These are phyloP conservation scores for Psophia crepitans DNA, from an alignment of 2,113 vertebrate genomes.

Conservation along the genomic window DNA sequence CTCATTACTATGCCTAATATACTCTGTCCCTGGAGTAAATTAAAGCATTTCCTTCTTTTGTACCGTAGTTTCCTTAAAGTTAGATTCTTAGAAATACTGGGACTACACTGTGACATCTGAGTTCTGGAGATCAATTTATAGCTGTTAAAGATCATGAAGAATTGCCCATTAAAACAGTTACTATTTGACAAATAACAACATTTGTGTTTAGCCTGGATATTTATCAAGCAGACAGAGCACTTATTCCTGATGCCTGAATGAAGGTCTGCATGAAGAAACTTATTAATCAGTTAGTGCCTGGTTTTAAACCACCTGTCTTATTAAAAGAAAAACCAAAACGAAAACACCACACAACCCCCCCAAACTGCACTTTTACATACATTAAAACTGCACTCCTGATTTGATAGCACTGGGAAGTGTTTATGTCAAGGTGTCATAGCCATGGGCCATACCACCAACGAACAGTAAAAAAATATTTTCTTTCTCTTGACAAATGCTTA, in stretches of 20 bases:
- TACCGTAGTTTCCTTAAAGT: slow-evolving; percentile 35
- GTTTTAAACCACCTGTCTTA: slow-evolving; percentile 70
- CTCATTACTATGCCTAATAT: slow-evolving; percentile 54
- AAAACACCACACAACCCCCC: background rate
- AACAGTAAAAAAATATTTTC: background rate
- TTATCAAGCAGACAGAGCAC: slow-evolving; percentile 73
- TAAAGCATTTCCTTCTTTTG: slow-evolving; percentile 35
- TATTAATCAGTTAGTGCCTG: slow-evolving; percentile 78
- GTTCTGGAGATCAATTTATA: slow-evolving; percentile 69
- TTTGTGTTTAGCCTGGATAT: slow-evolving; percentile 73
- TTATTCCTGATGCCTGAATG: slow-evolving; percentile 72
- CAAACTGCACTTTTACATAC: background rate
- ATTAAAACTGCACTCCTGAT: slow-evolving; percentile 38
- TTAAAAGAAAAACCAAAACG: background rate
- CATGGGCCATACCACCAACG: background rate
- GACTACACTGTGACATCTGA: slow-evolving; percentile 18
- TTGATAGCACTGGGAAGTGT: background rate
- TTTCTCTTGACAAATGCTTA: background rate
- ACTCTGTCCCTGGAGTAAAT: slow-evolving; percentile 60
- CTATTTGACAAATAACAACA: slow-evolving; percentile 77
- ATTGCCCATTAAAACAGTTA: slow-evolving; percentile 71
- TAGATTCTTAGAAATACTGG: slow-evolving; percentile 46
- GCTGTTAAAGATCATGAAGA: slow-evolving; percentile 69
- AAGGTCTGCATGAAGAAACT: slow-evolving; percentile 72
- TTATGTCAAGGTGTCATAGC: background rate